Conservation (phyloP, 1,140 invertebrate species). For the Drosophila mojavensis region DNA sequence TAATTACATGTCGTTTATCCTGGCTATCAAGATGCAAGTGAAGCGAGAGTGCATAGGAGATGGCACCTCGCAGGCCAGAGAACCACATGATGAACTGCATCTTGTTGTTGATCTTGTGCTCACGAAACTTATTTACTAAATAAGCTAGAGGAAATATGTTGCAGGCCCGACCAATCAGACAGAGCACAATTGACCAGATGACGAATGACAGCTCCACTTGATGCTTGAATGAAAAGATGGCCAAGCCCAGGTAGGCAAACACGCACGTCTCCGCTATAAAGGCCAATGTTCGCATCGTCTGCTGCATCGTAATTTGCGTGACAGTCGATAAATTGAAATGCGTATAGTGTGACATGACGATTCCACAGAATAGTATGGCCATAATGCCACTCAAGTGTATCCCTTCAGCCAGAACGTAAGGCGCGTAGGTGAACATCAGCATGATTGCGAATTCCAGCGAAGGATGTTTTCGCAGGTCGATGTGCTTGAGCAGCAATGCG, state of each 20-base stretch:
- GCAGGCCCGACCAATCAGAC: constrained; percentile 95
- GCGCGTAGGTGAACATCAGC: constrained; percentile 98
- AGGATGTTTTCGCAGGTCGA: constrained; percentile 98
- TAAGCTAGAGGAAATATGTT: constrained; percentile 98
- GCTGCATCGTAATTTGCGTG: constrained; percentile 99
- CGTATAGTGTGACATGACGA: constrained; percentile 99
- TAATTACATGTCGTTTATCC: constrained; percentile 97
- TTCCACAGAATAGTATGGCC: constrained; percentile 99
- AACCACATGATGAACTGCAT: constrained; percentile 99
- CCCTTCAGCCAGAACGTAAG: constrained; percentile 98
- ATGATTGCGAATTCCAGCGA: constrained; percentile 99
- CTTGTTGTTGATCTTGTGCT: constrained; percentile 98
- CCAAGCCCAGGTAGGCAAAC: constrained; percentile 99
- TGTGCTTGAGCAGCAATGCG: constrained; percentile 96
- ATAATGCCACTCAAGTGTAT: constrained; percentile 93
- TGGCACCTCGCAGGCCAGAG: constrained; percentile 97
- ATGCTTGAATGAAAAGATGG: constrained; percentile 98
- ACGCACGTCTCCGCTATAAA: constrained; percentile 99
- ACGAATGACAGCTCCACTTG: constrained; percentile 92
- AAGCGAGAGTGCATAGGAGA: constrained; percentile 98
- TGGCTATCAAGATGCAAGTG: constrained; percentile 96
- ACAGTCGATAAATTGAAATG: constrained; percentile 99
- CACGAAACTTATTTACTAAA: constrained; percentile 97
- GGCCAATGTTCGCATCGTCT: constrained; percentile 98
- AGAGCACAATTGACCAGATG: constrained; percentile 96